Evolutionary conservation across 2,888 invertebrate species (phyloP), one percentile per base, ranked within the genome.

Genomic region (Drosophila suboccidentalis): DNA sequence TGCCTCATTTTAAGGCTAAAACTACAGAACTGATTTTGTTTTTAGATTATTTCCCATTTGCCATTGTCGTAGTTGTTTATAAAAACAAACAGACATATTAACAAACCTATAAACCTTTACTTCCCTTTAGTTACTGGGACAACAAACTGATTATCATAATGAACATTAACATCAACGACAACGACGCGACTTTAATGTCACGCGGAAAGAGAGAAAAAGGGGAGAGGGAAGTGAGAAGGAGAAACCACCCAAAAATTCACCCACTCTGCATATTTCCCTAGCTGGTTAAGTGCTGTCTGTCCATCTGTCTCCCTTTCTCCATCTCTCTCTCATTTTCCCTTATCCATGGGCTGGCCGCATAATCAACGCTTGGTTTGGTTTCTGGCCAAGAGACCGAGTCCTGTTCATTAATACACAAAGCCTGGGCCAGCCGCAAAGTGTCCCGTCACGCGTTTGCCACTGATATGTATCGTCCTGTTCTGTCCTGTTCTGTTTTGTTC

Each of bases 111-210:
- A 8, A 1, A 8, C 38, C 13, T n/a, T 38, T n/a, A 0, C 1
- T 8, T 1, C 8, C 38, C 1, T n/a, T 38, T 38, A 6, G 6
- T 2, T 38, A 6, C 38, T 38, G 38, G 38, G 54, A 43, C 65
- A 64, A 71, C 69, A 75, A 71, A 54, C 69, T 86, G 83, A 86
- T 86, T 88, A 88, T 82, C 82, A 84, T 86, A 88, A 88, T 88
- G 80, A 86, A 80, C 81, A 87, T 71, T 74, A 69, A 62, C 71
- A 80, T 74, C 71, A 67, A 69, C 71, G 67, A 62, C 74, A 77
- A 71, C 61, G 77, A 71, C 59, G 73, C 78, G 78, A 70, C 73
- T 82, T 75, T 80, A 80, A 80, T 78, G 73, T 62, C 70, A 72
- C 46, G 15, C 26, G 44, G 36, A 13, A 53, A 19, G 41, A 26